Evolutionary conservation across 2,888 invertebrate genomes (phyloP).

Genomic region (Seira musarum): DNA sequence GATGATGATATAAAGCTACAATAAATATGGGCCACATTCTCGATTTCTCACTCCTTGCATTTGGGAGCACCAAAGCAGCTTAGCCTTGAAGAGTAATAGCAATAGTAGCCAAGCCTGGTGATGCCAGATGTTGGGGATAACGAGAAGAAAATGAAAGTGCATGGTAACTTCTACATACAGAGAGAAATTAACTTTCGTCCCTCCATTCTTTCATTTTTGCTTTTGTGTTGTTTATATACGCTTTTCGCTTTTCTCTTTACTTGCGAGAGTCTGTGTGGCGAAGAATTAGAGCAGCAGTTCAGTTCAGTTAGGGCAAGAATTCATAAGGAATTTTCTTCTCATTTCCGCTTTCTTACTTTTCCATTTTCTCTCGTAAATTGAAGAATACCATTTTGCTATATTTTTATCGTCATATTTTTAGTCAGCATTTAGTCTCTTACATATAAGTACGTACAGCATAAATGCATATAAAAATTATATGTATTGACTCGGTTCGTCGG

Average conservation of each 20-base stretch:
- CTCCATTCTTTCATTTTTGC: conserved; percentile 12
- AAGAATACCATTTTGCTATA: conserved; percentile 3
- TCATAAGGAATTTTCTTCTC: conserved; percentile 14
- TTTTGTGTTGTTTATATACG: conserved; percentile 1
- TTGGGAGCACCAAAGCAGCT: no score
- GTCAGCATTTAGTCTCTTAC: not conserved
- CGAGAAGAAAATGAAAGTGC: conserved; percentile 46
- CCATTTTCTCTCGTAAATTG: conserved; percentile 5
- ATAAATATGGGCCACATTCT: no score
- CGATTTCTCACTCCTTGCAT: no score
- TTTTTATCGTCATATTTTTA: not conserved
- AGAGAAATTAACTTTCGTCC: conserved; percentile 37
- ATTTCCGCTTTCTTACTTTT: conserved; percentile 20
- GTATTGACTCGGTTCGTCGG: not conserved
- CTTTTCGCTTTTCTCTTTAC: not conserved
- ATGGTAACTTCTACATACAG: not conserved
- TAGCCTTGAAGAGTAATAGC: no score
- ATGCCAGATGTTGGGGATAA: conserved; percentile 32
- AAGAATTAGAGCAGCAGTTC: not conserved
- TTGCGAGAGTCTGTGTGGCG: not conserved
- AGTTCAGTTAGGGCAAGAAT: not conserved
- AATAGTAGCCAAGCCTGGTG: no score
- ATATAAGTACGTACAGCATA: not conserved
- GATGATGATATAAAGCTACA: no score
- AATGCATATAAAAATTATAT: not conserved